A percentile compares a stretch with the other conserved stretches of the same genome.
These are phyloP conservation scores for Bimastos eiseni DNA, from an alignment of 2,888 invertebrate genomes.

Conservation along the genomic window DNA sequence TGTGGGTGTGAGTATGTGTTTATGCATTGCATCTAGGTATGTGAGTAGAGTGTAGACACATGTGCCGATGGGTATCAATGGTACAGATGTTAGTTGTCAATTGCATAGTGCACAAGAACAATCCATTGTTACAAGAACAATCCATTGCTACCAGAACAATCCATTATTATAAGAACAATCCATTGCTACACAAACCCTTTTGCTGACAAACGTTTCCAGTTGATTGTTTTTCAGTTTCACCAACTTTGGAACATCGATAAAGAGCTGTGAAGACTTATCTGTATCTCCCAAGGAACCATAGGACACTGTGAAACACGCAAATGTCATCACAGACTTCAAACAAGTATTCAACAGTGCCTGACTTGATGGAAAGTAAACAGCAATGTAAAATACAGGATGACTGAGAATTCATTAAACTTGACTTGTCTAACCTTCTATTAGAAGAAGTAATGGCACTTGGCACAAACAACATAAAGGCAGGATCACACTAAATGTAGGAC, in stretches of 20 bases:
- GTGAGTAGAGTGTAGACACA: too few species aligned
- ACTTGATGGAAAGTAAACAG: too few species aligned
- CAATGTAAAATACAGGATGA: too few species aligned
- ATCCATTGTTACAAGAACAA: neutral
- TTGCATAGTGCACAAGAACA: neutral
- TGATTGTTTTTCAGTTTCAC: slow-evolving; percentile 62
- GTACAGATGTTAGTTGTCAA: neutral
- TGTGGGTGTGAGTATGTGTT: too few species aligned
- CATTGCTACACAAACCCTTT: slow-evolving; percentile 51
- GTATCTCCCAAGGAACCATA: slow-evolving; percentile 64
- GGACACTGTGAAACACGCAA: slow-evolving; percentile 61
- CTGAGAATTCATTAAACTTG: too few species aligned
- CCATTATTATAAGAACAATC: neutral
- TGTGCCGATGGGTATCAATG: neutral
- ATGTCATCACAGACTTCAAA: neutral
- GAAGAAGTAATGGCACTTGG: too few species aligned
- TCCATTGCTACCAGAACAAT: neutral
- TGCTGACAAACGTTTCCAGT: slow-evolving; percentile 62
- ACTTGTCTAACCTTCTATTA: too few species aligned
- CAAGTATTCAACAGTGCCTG: too few species aligned
- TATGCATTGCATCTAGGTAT: too few species aligned
- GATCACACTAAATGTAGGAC: too few species aligned
- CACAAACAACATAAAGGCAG: too few species aligned
- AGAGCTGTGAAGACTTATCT: slow-evolving; percentile 58
- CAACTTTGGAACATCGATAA: slow-evolving; percentile 61